Base-by-base conservation (phyloP, 2,888 invertebrate genomes). In the Glaucopsyche alexis region DNA sequence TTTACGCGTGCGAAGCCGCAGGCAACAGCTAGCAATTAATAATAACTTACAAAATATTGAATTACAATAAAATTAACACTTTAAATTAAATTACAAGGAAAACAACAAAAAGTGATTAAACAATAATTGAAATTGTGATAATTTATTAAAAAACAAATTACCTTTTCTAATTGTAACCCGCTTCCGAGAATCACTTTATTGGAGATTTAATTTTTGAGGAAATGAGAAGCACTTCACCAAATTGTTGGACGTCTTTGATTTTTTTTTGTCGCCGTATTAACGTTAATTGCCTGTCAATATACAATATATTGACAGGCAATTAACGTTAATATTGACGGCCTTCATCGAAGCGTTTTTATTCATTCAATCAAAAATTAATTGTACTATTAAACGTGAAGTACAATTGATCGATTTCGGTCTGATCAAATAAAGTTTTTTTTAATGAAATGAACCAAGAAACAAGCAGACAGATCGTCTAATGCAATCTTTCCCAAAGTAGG, bases 201-300 rank as follows among this genome's bases (percentile, higher is more conserved):
- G 50, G 60, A 29, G 47, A 38, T 47, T 72, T 72, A 65, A 65
- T 72, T 65, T 64, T 72, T 14, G 14, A 71, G 55, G 47, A 40
- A 60, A 71, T 40, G n/a, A 29, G 60, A 71, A 60, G 52, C 42
- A 8, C 71, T 72, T 72, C 38, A 47, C 47, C 38, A 72, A 52
- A 72, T 72, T 72, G 71, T 72, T 72, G 60, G 64, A 65, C 60
- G 49, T 72, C 72, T 72, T 65, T 49, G 72, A 72, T 72, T 72
- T 72, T 72, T 72, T 29, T 72, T 72, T 16, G 40, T 42, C 42
- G 66, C 40, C 42, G 14, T 38, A 38, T 64, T 29, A n/a, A n/a
- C n/a, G n/a, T n/a, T n/a, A n/a, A 8, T 42, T 42, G 42, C n/a
- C n/a, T n/a, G n/a, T n/a, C n/a, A n/a, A n/a, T n/a, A n/a, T n/a